Percentiles rank a stretch among this genome's conserved stretches.
These are phyloP conservation scores for Bambusicola thoracicus DNA, from an alignment of 2,113 vertebrate species.

Conservation along the genomic window DNA sequence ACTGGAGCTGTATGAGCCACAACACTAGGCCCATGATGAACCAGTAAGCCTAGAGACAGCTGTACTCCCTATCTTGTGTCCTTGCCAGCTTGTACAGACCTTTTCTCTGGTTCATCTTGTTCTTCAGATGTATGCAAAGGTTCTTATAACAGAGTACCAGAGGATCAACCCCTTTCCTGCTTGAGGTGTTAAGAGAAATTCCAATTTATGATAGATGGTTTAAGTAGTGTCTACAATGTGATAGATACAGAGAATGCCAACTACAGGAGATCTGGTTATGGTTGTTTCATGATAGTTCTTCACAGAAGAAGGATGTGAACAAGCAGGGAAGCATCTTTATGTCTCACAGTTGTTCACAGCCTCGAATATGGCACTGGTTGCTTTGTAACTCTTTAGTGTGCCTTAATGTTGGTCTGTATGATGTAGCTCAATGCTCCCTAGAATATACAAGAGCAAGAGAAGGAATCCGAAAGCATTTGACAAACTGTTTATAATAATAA, in stretches of 20 bases:
- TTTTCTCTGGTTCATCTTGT: neutral
- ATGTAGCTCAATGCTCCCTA: neutral
- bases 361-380: neutral
- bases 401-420: neutral
- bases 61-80: neutral
- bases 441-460: neutral
- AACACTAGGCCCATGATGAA: neutral
- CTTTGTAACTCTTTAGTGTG: neutral
- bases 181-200: neutral
- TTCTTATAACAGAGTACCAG: neutral
- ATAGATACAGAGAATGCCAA: neutral
- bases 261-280: neutral
- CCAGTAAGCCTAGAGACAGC: neutral
- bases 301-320: neutral
- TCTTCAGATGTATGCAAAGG: neutral
- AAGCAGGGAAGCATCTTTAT: neutral
- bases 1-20: neutral
- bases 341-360: neutral
- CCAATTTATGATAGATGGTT: neutral
- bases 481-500: neutral
- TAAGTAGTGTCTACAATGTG: neutral
- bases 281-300: neutral
- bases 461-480: neutral
- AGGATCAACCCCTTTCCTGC: neutral
- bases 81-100: neutral